A percentile compares a stretch with the other conserved stretches of the same genome.
phyloP scores from a whole-genome alignment of 2,888 invertebrate species.

The Dynastes hyllus region DNA sequence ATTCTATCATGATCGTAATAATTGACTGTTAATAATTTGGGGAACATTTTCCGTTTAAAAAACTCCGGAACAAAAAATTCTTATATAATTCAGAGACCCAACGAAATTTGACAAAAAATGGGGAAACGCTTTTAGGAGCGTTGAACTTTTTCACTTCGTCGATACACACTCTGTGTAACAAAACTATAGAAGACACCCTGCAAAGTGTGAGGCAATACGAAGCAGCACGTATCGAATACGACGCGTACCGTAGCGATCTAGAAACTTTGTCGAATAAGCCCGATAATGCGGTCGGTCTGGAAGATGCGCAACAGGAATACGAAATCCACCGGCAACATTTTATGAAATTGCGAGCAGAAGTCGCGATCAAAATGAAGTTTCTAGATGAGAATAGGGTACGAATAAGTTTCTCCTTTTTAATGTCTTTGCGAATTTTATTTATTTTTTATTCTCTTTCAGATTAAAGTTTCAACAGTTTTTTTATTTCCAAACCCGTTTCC shows the following conservation, averaged over 20 bases:
- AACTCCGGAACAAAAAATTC: constrained; percentile 97
- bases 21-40: constrained; percentile 77
- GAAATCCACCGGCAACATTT: constrained; percentile 91
- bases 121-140: constrained; percentile 92
- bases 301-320: constrained; percentile 87
- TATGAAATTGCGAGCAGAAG: constrained; percentile 94
- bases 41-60: constrained; percentile 93
- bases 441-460: constrained; percentile 75
- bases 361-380: constrained; percentile 95
- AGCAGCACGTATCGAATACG: constrained; percentile 92
- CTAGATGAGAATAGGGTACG: constrained; percentile 96
- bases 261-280: constrained; percentile 84
- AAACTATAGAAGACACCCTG: constrained; percentile 97
- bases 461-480: too few species aligned
- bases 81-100: constrained; percentile 97
- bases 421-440: neutral
- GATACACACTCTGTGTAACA: constrained; percentile 95
- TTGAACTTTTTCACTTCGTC: constrained; percentile 97
- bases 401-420: constrained; percentile 39
- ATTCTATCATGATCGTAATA: neutral
- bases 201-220: constrained; percentile 86
- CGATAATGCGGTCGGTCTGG: constrained; percentile 77
- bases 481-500: too few species aligned
- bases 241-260: constrained; percentile 96
- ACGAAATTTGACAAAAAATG: constrained; percentile 93